phyloP scores from a whole-genome alignment of 2,888 invertebrate genomes.

The Melanostoma scalare region DNA sequence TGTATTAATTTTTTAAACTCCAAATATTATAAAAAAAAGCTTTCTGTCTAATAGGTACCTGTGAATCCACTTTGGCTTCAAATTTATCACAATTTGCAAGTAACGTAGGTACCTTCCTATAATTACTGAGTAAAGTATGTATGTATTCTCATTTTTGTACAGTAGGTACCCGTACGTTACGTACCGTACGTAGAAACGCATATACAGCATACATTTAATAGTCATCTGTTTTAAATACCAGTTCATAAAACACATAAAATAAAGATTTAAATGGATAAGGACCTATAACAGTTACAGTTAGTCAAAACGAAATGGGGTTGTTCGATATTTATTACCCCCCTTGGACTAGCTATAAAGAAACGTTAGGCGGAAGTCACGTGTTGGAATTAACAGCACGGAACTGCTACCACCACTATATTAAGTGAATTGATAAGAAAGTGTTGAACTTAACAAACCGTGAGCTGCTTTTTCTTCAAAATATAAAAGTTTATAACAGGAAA shows the following conservation, averaged over 20 bases:
- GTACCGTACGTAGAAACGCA: slow-evolving; percentile 1
- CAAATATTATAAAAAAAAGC: no score
- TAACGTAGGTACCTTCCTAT: no score
- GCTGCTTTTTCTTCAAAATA: slow-evolving; percentile 1
- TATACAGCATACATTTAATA: slow-evolving; percentile 28
- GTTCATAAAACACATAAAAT: slow-evolving; percentile 29
- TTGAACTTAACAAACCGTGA: slow-evolving; percentile 26
- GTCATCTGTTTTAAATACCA: slow-evolving; percentile 26
- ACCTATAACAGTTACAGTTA: slow-evolving; percentile 18
- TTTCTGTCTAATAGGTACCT: no score
- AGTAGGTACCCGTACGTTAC: not conserved
- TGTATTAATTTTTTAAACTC: no score
- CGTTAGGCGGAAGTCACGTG: slow-evolving; percentile 27
- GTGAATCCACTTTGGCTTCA: no score
- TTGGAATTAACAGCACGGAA: slow-evolving; percentile 41
- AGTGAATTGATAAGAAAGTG: slow-evolving; percentile 41
- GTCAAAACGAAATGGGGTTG: slow-evolving; percentile 18
- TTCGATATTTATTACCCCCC: slow-evolving; percentile 36
- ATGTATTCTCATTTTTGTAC: no score
- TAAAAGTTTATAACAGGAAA: slow-evolving; percentile 1
- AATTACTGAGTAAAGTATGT: no score
- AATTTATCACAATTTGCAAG: no score
- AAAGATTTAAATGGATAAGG: slow-evolving; percentile 20
- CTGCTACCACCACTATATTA: slow-evolving; percentile 6
- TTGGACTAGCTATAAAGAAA: slow-evolving; percentile 13